Conservation (phyloP, 2,797 vertebrate genomes). For the Catharus ustulatus region DNA sequence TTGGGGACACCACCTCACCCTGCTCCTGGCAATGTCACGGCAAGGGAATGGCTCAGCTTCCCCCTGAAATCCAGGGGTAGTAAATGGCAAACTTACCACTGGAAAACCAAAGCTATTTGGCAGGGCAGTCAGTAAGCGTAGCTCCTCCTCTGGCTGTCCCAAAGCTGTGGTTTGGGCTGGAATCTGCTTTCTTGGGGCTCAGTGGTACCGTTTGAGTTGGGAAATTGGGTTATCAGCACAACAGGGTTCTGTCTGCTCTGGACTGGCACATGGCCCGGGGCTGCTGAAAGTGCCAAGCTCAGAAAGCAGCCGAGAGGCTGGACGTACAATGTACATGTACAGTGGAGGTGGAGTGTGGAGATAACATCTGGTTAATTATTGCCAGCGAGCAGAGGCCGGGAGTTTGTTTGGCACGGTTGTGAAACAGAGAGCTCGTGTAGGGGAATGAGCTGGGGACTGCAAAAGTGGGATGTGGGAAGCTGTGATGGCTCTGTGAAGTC, state of each 20-base stretch:
- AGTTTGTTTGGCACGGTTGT: rapidly evolving
- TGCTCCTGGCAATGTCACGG: rapidly evolving
- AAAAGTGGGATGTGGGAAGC: rapidly evolving
- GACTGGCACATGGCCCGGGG: rapidly evolving
- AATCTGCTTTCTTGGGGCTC: background rate
- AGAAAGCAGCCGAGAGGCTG: background rate
- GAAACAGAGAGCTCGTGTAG: background rate
- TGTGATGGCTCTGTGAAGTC: background rate
- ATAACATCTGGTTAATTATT: conserved; percentile 37
- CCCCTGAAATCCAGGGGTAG: background rate
- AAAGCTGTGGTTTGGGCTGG: background rate
- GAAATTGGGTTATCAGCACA: background rate
- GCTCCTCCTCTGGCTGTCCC: background rate
- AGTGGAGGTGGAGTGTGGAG: background rate
- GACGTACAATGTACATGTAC: background rate
- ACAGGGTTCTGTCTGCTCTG: background rate
- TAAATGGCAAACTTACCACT: background rate
- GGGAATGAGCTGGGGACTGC: background rate
- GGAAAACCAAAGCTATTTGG: background rate
- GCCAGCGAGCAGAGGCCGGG: background rate
- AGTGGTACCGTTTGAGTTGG: background rate
- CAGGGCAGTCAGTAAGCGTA: rapidly evolving
- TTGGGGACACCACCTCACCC: rapidly evolving
- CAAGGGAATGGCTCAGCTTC: background rate
- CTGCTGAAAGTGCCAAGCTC: rapidly evolving